A percentile compares a stretch with the other conserved stretches of the same genome.
Conservation (phyloP, 2,113 vertebrate genomes). For the Sterna hirundo region DNA sequence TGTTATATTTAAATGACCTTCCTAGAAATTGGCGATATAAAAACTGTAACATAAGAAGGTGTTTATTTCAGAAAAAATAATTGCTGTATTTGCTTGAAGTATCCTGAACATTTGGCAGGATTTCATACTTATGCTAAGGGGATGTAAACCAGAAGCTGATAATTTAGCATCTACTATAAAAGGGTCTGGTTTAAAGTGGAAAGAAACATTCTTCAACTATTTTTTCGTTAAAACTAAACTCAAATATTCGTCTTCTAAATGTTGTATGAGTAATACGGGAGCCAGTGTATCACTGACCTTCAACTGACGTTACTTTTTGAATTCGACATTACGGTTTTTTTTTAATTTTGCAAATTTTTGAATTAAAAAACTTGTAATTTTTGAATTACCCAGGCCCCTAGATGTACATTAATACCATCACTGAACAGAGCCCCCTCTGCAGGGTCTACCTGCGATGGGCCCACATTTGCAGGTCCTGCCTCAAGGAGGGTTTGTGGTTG, state of each 20-base stretch:
- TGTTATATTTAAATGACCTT: conserved; percentile 64
- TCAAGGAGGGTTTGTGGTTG: not conserved
- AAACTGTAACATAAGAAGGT: conserved; percentile 64
- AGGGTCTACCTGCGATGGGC: not conserved
- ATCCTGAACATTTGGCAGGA: conserved; percentile 54
- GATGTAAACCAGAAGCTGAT: conserved; percentile 68
- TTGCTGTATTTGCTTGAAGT: conserved; percentile 63
- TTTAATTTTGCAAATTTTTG: too few relatives aligned
- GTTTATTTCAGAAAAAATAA: conserved; percentile 70
- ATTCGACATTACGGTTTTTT: not conserved
- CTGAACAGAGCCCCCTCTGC: not conserved
- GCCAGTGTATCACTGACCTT: not conserved
- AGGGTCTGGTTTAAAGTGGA: not conserved
- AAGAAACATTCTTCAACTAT: conserved; percentile 5
- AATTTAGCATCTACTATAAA: conserved; percentile 63
- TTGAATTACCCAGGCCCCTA: not conserved
- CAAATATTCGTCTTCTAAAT: not conserved
- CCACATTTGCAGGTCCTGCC: not conserved
- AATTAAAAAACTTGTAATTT: too few relatives aligned
- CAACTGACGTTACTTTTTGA: not conserved
- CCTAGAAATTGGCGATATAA: conserved; percentile 48
- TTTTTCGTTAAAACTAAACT: conserved; percentile 5
- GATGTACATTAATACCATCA: too few relatives aligned
- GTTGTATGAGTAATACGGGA: not conserved
- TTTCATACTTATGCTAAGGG: conserved; percentile 49